Evolutionary conservation across 53 echinoderm and acorn worm genomes (phyloP), one percentile per base, ranked within the genome.

Genomic region (Actinopyga echinites): DNA sequence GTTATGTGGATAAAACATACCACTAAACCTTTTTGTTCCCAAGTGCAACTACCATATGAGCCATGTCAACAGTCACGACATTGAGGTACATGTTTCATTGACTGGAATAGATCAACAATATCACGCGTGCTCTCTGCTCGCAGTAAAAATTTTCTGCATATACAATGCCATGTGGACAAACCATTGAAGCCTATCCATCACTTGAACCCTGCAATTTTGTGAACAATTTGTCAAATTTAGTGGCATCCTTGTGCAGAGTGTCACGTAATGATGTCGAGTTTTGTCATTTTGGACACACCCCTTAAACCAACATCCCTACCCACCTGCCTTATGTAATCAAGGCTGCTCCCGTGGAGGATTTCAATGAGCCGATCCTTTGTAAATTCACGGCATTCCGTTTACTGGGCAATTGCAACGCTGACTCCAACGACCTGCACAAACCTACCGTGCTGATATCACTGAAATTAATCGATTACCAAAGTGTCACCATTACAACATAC

Each of bases 81-180:
- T 19, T 64, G 12, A 23, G 65, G 65, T 11, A n/a, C 10, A 25
- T 64, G 11, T 25, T 64, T 25, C 65, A 64, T 64, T 17, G 65
- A 64, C 26, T n/a, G 26, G 9, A 64, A 10, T 10, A 64, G 12
- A 64, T 64, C 65, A 25, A 64, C 26, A 25, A n/a, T n/a, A 25
- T 71, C 73, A 10, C 79, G 54, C 29, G 79, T 54, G 21, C 57
- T 56, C 25, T 79, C 79, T 30, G 79, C 79, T 3, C 2, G 25
- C 17, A 79, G 8, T 8, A 55, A 2, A 56, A 79, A 1, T 56
- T 56, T 79, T 6, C 32, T 6, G 56, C 79, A 56, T 56, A 79
- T 56, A 79, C 57, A 56, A 79, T 23, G 5, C 79, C 79, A 26
- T 79, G 79, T 15, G 54, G 79, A 42, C 79, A 79, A 79, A 56